Conservation (phyloP, 2,113 vertebrate species). For the mouse (Mus musculus) region GRCm39 chr13:71871001-71871500, state of each 20-base stretch:
- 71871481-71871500: not conserved
- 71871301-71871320: fast-evolving
- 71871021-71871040: not conserved
- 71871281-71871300: no score
- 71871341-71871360: not conserved
- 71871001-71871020: fast-evolving
- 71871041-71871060: fast-evolving
- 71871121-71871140: fast-evolving
- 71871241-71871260: fast-evolving
- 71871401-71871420: not conserved
- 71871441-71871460: not conserved
- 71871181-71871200: fast-evolving
- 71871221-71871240: fast-evolving
- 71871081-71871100: no score
- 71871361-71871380: no score
- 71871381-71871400: not conserved
- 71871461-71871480: fast-evolving
- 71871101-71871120: fast-evolving
- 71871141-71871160: not conserved
- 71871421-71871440: not conserved
- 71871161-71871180: not conserved
- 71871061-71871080: fast-evolving
- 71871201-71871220: not conserved
- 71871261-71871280: not conserved
- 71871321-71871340: not conserved